Percentiles rank a stretch among this genome's conserved stretches.
These are phyloP conservation scores for Bufotes viridis DNA, from an alignment of 2,797 vertebrate genomes.

Conservation along the genomic window DNA sequence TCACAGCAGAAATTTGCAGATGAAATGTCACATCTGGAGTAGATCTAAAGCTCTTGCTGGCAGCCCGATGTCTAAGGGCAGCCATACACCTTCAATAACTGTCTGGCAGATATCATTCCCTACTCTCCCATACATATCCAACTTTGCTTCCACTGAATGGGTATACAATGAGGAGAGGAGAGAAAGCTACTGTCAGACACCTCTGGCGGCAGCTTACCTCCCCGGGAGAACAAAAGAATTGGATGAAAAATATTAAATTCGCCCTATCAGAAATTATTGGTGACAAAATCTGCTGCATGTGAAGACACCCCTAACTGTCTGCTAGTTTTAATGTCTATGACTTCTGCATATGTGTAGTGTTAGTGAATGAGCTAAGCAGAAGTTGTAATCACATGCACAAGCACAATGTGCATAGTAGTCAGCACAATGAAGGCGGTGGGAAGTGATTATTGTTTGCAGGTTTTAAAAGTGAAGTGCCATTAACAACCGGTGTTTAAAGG, in stretches of 20 bases:
- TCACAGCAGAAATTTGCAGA: slow-evolving; percentile 64
- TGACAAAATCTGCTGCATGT: too few species aligned
- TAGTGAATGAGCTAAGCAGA: slow-evolving; percentile 1
- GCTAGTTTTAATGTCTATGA: background rate
- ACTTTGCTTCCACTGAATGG: too few species aligned
- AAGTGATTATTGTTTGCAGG: background rate
- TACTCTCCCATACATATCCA: too few species aligned
- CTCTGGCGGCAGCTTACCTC: too few species aligned
- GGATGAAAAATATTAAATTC: too few species aligned
- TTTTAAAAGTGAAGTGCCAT: background rate
- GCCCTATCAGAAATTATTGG: too few species aligned
- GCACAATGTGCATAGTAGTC: too few species aligned
- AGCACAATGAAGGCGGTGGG: background rate
- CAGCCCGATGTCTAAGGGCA: background rate
- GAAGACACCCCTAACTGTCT: background rate
- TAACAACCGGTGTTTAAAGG: background rate
- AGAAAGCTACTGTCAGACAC: too few species aligned
- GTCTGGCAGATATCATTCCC: too few species aligned
- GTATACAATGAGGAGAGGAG: too few species aligned
- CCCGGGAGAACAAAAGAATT: too few species aligned
- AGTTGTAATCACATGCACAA: background rate
- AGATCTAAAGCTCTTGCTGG: background rate
- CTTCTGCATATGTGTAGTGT: background rate
- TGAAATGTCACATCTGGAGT: background rate
- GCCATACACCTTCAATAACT: too few species aligned